Base-by-base conservation (phyloP, 2,888 invertebrate genomes). In the Drosophila quinaria region DNA sequence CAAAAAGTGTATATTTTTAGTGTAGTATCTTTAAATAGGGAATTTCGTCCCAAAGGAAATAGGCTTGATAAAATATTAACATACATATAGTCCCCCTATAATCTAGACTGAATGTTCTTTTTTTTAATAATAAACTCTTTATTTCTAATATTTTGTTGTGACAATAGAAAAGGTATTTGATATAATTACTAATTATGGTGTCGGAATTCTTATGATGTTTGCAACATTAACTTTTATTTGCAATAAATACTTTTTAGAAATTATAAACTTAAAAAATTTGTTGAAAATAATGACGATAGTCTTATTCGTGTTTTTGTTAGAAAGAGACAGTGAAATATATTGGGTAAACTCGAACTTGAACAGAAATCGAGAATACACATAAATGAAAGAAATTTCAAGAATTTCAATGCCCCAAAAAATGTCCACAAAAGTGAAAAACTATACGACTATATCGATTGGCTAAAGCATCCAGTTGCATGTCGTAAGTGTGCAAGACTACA, bases 401-500 rank as follows among this genome's bases (percentile, higher is more conserved):
- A 6, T 9, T 11, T 55, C 46, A 4, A 9, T 15, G 33, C 4
- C 9, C 1, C 8, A 25, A 11, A 2, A 11, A 11, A n/a, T 8
- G 5, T 19, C 10, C 13, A 6, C 31, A 59, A 42, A 75, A 52
- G 42, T 67, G 29, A 76, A 82, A 71, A 76, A 69, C 68, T 46
- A 82, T 78, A 62, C 55, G 58, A 19, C 35, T 35, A 63, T 39
- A 63, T 39, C 49, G 25, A 17, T 55, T 15, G n/a, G 25, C 37
- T 15, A 56, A 10, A 33, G 15, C 15, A 22, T 11, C 15, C 37
- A n/a, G 13, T 9, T 62, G 74, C 61, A 68, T 15, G 13, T 19
- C 50, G 60, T 37, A 35, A 47, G 55, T 46, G n/a, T 33, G 13
- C 15, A 46, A 19, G 8, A 15, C 22, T 15, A 44, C 22, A 37